phyloP scores from a whole-genome alignment of 2,113 vertebrate genomes.

The Pseudopodoces humilis region DNA sequence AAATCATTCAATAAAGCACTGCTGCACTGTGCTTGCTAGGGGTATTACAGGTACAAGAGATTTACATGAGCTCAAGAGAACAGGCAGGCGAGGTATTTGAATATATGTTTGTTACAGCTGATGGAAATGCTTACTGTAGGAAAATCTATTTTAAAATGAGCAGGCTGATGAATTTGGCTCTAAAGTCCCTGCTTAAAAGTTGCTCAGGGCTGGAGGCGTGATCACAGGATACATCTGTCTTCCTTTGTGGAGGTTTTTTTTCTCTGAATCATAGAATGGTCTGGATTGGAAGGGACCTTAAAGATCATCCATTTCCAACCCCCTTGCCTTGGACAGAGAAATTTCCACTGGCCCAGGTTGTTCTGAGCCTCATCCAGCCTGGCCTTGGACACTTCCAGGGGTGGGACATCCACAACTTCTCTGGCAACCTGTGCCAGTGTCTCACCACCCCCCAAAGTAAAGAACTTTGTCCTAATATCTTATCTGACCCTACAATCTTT shows the following conservation, averaged over 20 bases:
- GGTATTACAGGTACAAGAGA: background rate
- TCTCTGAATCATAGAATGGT: no score
- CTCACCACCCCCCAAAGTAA: background rate
- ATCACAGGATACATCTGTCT: background rate
- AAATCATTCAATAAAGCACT: background rate
- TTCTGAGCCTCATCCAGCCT: background rate
- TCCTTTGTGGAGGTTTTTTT: background rate
- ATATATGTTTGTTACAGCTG: background rate
- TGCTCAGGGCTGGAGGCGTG: background rate
- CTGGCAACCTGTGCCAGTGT: rapidly evolving
- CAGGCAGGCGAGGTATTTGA: background rate
- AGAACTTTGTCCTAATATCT: background rate
- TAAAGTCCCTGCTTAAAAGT: background rate
- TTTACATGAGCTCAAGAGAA: background rate
- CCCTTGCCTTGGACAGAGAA: background rate
- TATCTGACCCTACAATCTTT: no score
- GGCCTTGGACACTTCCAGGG: background rate
- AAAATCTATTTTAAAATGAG: background rate
- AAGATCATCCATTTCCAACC: background rate
- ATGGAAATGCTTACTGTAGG: background rate
- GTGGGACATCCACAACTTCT: rapidly evolving
- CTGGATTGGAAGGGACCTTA: background rate
- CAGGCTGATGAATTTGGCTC: background rate
- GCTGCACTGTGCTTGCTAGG: background rate
- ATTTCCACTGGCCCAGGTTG: rapidly evolving